These are phyloP conservation scores for Rhynchomys soricoides DNA, from an alignment of 2,113 vertebrate species.

Conservation along the genomic window DNA sequence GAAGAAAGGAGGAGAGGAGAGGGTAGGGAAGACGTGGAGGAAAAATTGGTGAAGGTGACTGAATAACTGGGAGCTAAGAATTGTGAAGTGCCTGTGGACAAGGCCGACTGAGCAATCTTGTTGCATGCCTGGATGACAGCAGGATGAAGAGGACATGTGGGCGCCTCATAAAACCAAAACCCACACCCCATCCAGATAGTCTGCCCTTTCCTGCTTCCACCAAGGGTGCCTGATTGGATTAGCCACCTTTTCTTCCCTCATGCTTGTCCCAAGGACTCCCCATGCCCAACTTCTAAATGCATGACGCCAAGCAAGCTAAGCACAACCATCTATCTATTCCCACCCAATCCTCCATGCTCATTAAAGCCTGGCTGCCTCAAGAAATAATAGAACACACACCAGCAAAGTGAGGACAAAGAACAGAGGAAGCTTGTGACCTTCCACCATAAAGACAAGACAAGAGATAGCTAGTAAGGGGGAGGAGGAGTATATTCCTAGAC, in stretches of 20 bases:
- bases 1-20: too few relatives aligned
- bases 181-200: not conserved
- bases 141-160: not conserved
- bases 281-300: fast-evolving
- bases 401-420: not conserved
- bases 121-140: not conserved
- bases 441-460: not conserved
- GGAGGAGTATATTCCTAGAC: not conserved
- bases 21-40: not conserved
- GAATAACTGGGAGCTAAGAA: not conserved
- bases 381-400: not conserved
- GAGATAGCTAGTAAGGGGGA: not conserved
- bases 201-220: not conserved
- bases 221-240: not conserved
- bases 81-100: not conserved
- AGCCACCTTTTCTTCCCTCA: not conserved
- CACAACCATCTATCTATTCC: not conserved
- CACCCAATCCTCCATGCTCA: not conserved
- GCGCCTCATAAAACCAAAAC: not conserved
- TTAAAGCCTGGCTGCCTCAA: not conserved
- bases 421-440: not conserved
- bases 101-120: not conserved
- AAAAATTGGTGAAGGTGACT: not conserved
- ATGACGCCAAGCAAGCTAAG: not conserved
- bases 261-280: not conserved